phyloP scores from a whole-genome alignment of 2,888 invertebrate species.

The Callyntrura sp. region DNA sequence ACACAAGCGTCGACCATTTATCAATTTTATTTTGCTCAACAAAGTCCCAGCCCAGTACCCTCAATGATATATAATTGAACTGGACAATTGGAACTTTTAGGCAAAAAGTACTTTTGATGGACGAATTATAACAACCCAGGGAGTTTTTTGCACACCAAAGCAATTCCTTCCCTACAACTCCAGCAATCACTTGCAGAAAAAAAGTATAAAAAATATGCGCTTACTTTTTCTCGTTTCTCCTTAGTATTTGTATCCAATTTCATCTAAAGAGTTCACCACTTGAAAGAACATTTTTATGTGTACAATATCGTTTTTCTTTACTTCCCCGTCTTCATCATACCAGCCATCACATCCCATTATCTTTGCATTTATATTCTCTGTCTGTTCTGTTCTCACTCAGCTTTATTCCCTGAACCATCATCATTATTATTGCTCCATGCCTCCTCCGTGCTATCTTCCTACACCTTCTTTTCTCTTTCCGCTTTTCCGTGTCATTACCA shows the following conservation, averaged over 20 bases:
- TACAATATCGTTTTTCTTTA: slow-evolving; percentile 1
- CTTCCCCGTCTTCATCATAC: neutral
- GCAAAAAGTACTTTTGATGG: neutral
- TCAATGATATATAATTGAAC: slow-evolving; percentile 18
- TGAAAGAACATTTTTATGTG: slow-evolving; percentile 12
- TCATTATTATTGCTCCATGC: neutral
- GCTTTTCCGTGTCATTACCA: slow-evolving; percentile 51
- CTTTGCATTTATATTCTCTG: slow-evolving; percentile 13
- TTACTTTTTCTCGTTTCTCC: neutral
- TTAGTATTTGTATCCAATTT: slow-evolving; percentile 2
- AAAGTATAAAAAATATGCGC: slow-evolving; percentile 4
- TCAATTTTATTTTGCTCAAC: too few species aligned
- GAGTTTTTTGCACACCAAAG: neutral
- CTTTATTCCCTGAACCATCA: neutral
- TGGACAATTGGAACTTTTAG: neutral
- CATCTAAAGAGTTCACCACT: neutral
- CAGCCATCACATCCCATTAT: slow-evolving; percentile 45
- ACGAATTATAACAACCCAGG: neutral
- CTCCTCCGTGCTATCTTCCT: slow-evolving; percentile 9
- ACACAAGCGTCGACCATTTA: too few species aligned
- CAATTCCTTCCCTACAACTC: neutral
- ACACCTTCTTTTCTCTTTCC: slow-evolving; percentile 48
- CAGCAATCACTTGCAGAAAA: slow-evolving; percentile 27
- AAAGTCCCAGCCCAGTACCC: neutral
- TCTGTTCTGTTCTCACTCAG: slow-evolving; percentile 11